A percentile compares a stretch with the other conserved stretches of the same genome.
Evolutionary conservation across 2,113 vertebrate species (phyloP).

Genomic region (Embiotoca jacksoni): DNA sequence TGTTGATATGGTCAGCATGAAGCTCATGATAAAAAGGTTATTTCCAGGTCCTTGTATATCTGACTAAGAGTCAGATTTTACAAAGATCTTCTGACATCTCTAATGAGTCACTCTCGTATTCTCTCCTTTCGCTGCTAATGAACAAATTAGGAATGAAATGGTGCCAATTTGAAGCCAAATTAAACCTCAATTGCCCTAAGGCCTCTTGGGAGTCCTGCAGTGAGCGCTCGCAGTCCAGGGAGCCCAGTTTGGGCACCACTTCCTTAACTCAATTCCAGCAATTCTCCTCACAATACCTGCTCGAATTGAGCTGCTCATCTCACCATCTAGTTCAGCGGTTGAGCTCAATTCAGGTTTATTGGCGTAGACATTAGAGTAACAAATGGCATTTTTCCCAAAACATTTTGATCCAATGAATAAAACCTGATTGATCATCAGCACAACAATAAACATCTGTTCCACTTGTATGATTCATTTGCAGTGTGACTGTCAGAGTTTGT

Average conservation of each 20-base stretch:
- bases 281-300: constrained; percentile 5
- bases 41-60: background rate
- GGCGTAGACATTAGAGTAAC: background rate
- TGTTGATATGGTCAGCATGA: background rate
- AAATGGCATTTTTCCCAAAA: background rate
- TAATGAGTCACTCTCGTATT: background rate
- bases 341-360: background rate
- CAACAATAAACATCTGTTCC: constrained; percentile 52
- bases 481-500: constrained; percentile 4
- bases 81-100: background rate
- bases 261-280: constrained; percentile 20
- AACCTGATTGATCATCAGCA: constrained; percentile 17
- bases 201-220: constrained; percentile 7
- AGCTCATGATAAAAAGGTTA: background rate
- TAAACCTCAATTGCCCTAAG: constrained; percentile 20
- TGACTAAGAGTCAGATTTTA: background rate
- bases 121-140: constrained; percentile 3
- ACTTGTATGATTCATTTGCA: constrained; percentile 49
- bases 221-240: background rate
- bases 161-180: constrained; percentile 34
- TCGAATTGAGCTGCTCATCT: constrained; percentile 15
- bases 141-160: constrained; percentile 35
- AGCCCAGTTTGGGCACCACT: background rate
- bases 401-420: constrained; percentile 2
- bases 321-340: background rate